A percentile compares a stretch with the other conserved stretches of the same genome.
These are phyloP conservation scores for Melanocharis versteri DNA, from an alignment of 2,113 vertebrate genomes.

Conservation along the genomic window DNA sequence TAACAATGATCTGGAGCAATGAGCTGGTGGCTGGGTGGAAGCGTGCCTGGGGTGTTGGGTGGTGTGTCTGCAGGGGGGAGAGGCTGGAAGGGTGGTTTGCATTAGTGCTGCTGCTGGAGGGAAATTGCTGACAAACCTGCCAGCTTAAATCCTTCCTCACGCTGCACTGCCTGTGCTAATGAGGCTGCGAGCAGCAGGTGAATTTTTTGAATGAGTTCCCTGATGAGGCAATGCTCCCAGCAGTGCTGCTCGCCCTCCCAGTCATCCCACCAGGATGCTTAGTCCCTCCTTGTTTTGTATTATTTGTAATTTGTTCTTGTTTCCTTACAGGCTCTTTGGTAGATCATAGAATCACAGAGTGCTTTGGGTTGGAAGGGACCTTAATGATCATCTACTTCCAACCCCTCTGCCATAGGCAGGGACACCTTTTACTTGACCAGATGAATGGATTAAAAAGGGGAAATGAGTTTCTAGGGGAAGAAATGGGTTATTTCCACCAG, in stretches of 20 bases:
- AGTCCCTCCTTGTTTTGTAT: background rate
- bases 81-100: background rate
- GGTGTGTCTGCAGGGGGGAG: background rate
- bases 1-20: background rate
- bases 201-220: constrained; percentile 28
- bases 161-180: constrained; percentile 3
- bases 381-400: background rate
- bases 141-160: constrained; percentile 14
- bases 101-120: background rate
- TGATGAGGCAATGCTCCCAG: background rate
- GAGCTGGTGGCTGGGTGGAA: background rate
- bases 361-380: background rate
- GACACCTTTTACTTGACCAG: background rate
- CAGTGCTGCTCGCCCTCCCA: background rate
- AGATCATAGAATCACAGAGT: background rate
- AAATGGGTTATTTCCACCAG: background rate
- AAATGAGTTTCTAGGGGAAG: background rate
- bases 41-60: background rate
- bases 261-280: background rate
- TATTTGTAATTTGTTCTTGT: background rate
- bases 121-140: constrained; percentile 6
- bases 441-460: background rate
- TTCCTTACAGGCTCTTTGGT: background rate
- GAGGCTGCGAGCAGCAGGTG: constrained; percentile 8
- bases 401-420: background rate